A percentile compares a stretch with the other conserved stretches of the same genome.
Conservation (phyloP, 1,140 invertebrate genomes). For the Batillaria attramentaria region DNA sequence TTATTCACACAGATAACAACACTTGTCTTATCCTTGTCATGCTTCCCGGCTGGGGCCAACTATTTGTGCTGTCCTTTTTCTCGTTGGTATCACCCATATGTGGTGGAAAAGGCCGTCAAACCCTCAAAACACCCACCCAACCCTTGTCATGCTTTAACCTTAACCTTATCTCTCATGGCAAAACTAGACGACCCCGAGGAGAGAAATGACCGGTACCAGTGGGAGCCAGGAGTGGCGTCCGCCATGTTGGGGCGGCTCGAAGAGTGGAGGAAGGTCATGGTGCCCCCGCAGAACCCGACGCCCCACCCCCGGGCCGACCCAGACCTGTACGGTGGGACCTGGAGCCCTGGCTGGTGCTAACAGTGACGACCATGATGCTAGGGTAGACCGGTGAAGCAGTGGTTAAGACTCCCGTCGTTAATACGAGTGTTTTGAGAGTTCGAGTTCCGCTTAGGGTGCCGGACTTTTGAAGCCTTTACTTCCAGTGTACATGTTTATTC, state of each 20-base stretch:
- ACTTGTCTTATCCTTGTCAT: background rate
- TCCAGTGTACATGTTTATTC: no score
- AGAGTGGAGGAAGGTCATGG: conserved; percentile 13
- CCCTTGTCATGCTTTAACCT: background rate
- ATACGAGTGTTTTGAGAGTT: no score
- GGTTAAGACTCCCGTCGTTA: no score
- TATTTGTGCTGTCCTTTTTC: no score
- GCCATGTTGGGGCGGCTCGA: conserved; percentile 23
- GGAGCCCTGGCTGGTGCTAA: conserved; percentile 49
- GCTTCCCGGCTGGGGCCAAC: no score
- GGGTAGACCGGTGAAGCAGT: no score
- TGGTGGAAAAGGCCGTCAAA: no score
- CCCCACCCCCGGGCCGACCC: conserved; percentile 34
- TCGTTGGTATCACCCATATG: no score
- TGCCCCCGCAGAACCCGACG: conserved; percentile 13
- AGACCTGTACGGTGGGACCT: conserved; percentile 32
- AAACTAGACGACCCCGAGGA: conserved; percentile 26
- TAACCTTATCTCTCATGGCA: background rate
- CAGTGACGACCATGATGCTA: no score
- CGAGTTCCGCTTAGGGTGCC: no score
- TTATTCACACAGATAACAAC: background rate
- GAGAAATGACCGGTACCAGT: conserved; percentile 9
- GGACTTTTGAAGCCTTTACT: no score
- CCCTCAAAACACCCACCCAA: no score
- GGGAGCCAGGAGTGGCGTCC: conserved; percentile 2